Evolutionary conservation across 23 tunicate genomes (phyloP).

Genomic region (Oikopleura vanhoeffeni): DNA sequence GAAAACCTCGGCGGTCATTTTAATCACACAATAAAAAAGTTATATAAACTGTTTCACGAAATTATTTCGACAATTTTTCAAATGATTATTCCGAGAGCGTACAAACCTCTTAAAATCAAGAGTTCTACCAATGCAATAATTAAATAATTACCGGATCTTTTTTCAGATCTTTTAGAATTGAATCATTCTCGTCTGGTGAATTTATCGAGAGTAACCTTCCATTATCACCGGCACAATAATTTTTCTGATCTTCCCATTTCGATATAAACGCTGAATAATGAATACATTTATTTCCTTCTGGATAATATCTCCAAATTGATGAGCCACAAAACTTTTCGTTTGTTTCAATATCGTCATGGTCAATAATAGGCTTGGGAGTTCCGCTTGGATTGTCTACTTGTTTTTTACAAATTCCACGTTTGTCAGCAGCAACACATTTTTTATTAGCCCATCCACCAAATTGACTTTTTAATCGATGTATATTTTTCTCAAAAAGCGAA

Average conservation of each 20-base stretch:
- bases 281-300: background rate
- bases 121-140: no score
- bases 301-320: background rate
- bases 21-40: no score
- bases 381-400: background rate
- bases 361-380: background rate
- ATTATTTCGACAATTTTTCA: no score
- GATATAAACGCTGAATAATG: background rate
- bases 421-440: background rate
- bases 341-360: background rate
- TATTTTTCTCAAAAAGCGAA: no score
- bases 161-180: background rate
- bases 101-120: no score
- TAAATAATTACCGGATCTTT: background rate
- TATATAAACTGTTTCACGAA: no score
- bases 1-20: no score
- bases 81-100: no score
- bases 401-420: background rate
- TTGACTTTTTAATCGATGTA: no score
- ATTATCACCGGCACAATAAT: background rate
- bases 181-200: background rate
- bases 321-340: background rate
- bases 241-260: background rate
- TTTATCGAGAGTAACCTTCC: background rate
- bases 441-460: background rate